A percentile compares a stretch with the other conserved stretches of the same genome.
Evolutionary conservation across 92 coral and sea anemone genomes (phyloP).

Genomic region (Epizoanthus scotinus): DNA sequence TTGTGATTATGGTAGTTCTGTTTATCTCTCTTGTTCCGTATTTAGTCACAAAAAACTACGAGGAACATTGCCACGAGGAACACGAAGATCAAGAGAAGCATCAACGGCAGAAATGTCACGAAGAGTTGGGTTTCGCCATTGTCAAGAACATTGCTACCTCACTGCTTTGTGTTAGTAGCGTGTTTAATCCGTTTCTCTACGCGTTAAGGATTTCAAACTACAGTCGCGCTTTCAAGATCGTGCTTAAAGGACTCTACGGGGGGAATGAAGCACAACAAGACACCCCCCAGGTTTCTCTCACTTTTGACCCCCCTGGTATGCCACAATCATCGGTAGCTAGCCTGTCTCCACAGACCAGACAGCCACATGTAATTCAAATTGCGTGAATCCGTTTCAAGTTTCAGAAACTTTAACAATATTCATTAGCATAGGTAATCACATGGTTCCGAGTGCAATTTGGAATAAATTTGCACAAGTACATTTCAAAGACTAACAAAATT

Average conservation of each 20-base stretch:
- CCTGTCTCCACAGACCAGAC: neutral
- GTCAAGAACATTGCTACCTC: conserved; percentile 49
- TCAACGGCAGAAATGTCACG: conserved; percentile 26
- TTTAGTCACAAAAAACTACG: conserved; percentile 46
- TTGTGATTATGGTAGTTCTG: conserved; percentile 51
- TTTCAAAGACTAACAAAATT: no score
- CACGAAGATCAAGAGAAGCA: neutral
- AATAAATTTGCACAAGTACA: no score
- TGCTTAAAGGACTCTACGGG: neutral
- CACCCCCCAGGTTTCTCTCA: neutral
- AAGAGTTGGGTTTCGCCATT: conserved; percentile 6
- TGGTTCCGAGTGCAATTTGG: no score
- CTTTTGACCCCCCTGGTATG: conserved; percentile 23
- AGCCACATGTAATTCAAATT: neutral
- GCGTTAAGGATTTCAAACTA: conserved; percentile 70
- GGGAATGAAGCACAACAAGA: neutral
- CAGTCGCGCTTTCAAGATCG: conserved; percentile 44
- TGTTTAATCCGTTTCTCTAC: conserved; percentile 63
- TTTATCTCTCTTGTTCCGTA: conserved; percentile 62
- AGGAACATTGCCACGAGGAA: conserved; percentile 39
- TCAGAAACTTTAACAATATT: no score
- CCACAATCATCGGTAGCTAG: neutral
- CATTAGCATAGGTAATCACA: no score
- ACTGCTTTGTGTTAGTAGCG: conserved; percentile 58
- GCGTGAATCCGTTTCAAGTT: neutral